Evolutionary conservation across 2,113 vertebrate species (phyloP), one percentile per base, ranked within the genome.

Genomic region (Gadus macrocephalus): DNA sequence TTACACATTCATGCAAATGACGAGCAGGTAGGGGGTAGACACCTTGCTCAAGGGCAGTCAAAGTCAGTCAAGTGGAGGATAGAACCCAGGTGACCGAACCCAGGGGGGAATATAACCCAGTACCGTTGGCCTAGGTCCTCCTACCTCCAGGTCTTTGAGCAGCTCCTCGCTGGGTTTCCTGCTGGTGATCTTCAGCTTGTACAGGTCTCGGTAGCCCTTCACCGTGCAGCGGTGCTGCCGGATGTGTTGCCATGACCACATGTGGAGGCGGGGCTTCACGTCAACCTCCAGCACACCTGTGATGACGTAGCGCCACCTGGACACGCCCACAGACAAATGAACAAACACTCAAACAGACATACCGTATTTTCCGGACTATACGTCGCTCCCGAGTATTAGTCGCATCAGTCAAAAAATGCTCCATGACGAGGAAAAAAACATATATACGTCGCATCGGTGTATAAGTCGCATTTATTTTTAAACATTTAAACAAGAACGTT

Each of bases 171-270:
- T 63, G 74, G 93, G 92, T 74, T 97, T 98, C 89, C 95, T 98
- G 83, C 70, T 92, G 25, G 92, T 97, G 91, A 99, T 93, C 78
- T 95, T 98, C 67, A 74, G 90, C 87, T 95, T 98, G 89, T 98
- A 99, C 55, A 96, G 77, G 12, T 95, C 93, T 79, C 91, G 91
- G 76, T 97, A 99, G 22, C 28, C 80, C 77, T 96, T 98, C 19
- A 96, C 81, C 85, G 88, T 90, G 60, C 88, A 84, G 27, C 96
- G 90, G 20, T 98, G 96, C 22, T 75, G 63, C 0, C 20, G 67
- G 83, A 99, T 98, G 79, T 92, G 91, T 15, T 91, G 85, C 97
- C 96, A 99, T 4, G 96, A 98, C 97, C 97, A 99, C 95, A 97
- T 95, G 19, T 92, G 90, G 64, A 98, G 91, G 4, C 80, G 90